phyloP scores from a whole-genome alignment of 2,797 vertebrate species.

The Halcyon smyrnensis region DNA sequence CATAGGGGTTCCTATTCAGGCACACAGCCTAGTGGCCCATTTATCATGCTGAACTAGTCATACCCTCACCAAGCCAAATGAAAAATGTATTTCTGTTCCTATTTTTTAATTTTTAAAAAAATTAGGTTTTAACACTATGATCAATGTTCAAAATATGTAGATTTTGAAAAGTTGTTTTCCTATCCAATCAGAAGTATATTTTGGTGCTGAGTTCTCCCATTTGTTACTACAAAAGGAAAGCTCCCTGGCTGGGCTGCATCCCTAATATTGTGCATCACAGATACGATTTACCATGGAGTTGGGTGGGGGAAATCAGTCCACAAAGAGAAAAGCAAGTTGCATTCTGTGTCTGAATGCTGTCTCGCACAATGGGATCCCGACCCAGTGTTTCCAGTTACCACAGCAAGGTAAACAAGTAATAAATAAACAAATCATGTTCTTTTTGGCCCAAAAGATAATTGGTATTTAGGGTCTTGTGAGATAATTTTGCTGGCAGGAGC shows the following conservation, averaged over 20 bases:
- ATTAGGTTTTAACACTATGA: background rate
- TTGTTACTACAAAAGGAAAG: background rate
- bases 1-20: background rate
- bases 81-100: background rate
- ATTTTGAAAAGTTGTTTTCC: background rate
- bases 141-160: background rate
- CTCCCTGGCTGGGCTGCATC: background rate
- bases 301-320: background rate
- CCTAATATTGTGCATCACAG: background rate
- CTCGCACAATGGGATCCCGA: background rate
- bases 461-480: conserved; percentile 8
- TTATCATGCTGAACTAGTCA: background rate
- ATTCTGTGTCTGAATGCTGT: background rate
- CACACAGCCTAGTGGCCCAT: background rate
- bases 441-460: background rate
- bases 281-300: background rate
- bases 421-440: background rate
- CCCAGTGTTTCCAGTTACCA: conserved; percentile 19
- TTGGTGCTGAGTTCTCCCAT: background rate
- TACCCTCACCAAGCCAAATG: background rate
- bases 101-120: background rate
- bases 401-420: conserved; percentile 34
- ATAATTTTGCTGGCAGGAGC: conserved; percentile 22
- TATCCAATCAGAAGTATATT: background rate
- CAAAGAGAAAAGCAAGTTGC: background rate